These are phyloP conservation scores for Mycetomoellerius zeteki DNA, from an alignment of 1,140 invertebrate genomes.

Conservation along the genomic window DNA sequence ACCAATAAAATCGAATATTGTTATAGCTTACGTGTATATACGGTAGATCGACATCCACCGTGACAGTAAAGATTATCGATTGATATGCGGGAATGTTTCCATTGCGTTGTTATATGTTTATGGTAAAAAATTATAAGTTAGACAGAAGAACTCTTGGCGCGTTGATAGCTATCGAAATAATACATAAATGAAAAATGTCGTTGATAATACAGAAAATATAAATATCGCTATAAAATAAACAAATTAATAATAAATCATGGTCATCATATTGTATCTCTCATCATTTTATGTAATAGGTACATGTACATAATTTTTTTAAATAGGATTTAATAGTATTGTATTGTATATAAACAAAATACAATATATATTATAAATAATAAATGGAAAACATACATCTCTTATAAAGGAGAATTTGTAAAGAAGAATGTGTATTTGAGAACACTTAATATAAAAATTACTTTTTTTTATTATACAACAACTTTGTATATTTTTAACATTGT, in stretches of 20 bases:
- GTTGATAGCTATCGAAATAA: constrained; percentile 24
- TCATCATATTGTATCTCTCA: neutral
- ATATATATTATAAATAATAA: neutral
- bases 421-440: neutral
- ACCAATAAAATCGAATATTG: constrained; percentile 58
- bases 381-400: neutral
- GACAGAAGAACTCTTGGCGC: constrained; percentile 1
- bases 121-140: neutral
- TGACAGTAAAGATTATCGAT: constrained; percentile 23
- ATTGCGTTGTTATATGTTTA: constrained; percentile 27
- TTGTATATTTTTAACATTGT: neutral
- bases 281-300: neutral
- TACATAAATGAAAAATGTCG: constrained; percentile 17
- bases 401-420: neutral
- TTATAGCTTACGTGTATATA: constrained; percentile 41
- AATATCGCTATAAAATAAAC: neutral
- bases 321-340: neutral
- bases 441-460: neutral
- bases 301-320: neutral
- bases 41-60: neutral
- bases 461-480: neutral
- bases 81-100: neutral
- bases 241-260: neutral
- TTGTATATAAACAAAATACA: neutral
- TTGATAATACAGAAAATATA: neutral